Evolutionary conservation across 2,113 vertebrate genomes (phyloP).

Genomic region (Dolichotis patagonum): DNA sequence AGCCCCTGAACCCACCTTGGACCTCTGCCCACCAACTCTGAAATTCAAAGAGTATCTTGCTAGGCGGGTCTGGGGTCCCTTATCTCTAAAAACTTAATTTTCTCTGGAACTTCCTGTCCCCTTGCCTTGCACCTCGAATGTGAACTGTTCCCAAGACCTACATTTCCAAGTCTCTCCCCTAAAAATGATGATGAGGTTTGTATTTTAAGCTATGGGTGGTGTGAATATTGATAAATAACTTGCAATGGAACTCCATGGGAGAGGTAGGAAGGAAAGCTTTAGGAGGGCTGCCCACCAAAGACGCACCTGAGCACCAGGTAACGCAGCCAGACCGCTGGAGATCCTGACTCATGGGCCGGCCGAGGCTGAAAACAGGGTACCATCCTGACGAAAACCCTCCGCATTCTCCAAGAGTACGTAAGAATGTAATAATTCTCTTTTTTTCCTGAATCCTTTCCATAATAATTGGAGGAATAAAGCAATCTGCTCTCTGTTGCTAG

Average conservation of each 20-base stretch:
- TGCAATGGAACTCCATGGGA: accelerated
- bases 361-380: not conserved
- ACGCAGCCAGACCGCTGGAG: not conserved
- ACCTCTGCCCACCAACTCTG: accelerated
- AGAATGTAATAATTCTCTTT: not conserved
- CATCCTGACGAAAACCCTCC: not conserved
- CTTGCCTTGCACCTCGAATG: too few relatives aligned
- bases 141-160: too few relatives aligned
- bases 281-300: not conserved
- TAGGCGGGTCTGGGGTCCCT: not conserved
- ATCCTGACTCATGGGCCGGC: not conserved
- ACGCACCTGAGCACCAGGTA: not conserved
- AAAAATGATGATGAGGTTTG: accelerated
- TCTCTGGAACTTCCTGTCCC: not conserved
- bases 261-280: not conserved
- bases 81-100: not conserved
- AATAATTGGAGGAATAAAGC: not conserved
- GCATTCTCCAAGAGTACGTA: not conserved
- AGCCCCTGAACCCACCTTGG: too few relatives aligned
- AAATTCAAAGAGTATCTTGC: not conserved
- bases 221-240: accelerated
- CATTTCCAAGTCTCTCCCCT: not conserved
- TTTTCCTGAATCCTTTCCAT: not conserved
- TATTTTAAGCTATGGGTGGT: too few relatives aligned
- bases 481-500: not conserved